Conservation (phyloP, 2,888 invertebrate species). For the Ommatoiulus sabulosus region DNA sequence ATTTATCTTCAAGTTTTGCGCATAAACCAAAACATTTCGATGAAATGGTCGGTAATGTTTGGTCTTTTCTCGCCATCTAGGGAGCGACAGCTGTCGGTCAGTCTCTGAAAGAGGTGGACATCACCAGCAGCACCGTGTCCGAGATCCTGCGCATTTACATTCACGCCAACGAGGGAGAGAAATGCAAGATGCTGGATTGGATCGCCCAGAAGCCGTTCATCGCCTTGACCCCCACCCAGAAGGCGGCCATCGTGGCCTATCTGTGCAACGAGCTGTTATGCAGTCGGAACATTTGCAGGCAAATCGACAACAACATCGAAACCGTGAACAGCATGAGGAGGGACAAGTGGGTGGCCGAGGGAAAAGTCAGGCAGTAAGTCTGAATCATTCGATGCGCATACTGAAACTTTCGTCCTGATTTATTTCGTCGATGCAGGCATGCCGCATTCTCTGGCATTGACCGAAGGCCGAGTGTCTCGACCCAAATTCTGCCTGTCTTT, state of each 20-base stretch:
- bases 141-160: conserved; percentile 93
- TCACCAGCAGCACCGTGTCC: conserved; percentile 90
- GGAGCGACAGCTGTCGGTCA: conserved; percentile 92
- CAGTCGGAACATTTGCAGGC: conserved; percentile 86
- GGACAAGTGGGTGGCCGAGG: conserved; percentile 92
- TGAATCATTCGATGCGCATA: neutral
- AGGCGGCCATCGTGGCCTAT: conserved; percentile 89
- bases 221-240: conserved; percentile 84
- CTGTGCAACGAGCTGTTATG: conserved; percentile 94
- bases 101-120: conserved; percentile 83
- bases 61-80: conserved; percentile 61
- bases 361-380: conserved; percentile 89
- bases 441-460: neutral
- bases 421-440: too few relatives aligned
- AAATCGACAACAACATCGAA: conserved; percentile 90
- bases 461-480: too few relatives aligned
- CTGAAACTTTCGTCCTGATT: neutral
- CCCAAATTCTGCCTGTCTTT: too few relatives aligned
- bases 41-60: neutral
- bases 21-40: neutral
- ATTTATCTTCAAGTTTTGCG: neutral
- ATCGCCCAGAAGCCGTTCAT: conserved; percentile 87
- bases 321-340: conserved; percentile 86
- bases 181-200: conserved; percentile 73
- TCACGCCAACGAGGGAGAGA: conserved; percentile 77